A percentile compares a stretch with the other conserved stretches of the same genome.
phyloP scores from a whole-genome alignment of 2,113 vertebrate species.

The Picathartes gymnocephalus region DNA sequence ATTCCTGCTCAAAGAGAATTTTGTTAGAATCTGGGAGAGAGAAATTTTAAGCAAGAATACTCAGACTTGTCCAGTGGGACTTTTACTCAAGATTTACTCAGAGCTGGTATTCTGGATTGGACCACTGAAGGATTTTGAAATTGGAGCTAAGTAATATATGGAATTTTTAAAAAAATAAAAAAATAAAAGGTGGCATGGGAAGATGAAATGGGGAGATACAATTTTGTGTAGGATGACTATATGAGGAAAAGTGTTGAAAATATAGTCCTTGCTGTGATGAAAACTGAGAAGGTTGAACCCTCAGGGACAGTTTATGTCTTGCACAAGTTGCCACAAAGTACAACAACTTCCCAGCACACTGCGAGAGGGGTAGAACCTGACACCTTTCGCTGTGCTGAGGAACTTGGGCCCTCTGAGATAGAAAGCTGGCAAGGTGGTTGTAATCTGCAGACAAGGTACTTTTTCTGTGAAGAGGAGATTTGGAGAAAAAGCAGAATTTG shows the following conservation, averaged over 20 bases:
- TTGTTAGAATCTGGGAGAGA: neutral
- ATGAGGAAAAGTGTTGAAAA: neutral
- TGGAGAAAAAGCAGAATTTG: neutral
- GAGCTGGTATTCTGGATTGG: neutral
- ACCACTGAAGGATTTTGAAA: neutral
- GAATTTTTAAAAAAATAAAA: neutral
- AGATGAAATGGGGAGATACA: neutral
- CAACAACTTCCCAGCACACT: neutral
- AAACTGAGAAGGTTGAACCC: slow-evolving; percentile 37
- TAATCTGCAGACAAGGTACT: neutral
- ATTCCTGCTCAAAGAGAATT: neutral
- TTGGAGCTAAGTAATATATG: neutral
- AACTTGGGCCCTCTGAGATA: neutral
- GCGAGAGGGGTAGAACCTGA: neutral
- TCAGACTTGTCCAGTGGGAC: neutral
- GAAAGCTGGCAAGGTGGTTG: neutral
- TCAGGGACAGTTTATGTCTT: slow-evolving; percentile 11
- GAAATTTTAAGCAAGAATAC: neutral
- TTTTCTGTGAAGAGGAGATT: neutral
- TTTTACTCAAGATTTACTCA: neutral
- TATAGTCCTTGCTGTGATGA: neutral
- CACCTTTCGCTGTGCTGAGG: neutral
- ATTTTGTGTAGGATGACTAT: neutral
- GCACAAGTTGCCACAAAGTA: slow-evolving; percentile 22
- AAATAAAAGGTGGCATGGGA: neutral